Percentiles rank a stretch among this genome's conserved stretches.
Conservation (phyloP, 2,888 invertebrate species). For the Rotaria magnacalcarata region DNA sequence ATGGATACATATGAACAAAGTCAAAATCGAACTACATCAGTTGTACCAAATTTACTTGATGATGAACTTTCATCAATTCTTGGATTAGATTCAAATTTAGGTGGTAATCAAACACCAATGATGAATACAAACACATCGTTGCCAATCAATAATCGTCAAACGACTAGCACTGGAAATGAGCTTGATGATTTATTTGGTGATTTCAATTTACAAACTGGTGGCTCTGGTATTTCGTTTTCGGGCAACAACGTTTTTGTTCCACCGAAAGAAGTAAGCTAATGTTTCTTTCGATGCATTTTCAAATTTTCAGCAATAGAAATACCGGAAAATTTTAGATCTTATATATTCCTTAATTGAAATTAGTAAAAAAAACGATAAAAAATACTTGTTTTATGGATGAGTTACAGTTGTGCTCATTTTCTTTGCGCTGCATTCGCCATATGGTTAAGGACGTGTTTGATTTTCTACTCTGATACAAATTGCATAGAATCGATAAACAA, state of each 20-base stretch:
- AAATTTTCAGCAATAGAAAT: too few species aligned
- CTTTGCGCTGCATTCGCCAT: too few species aligned
- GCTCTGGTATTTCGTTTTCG: not conserved
- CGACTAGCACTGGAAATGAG: not conserved
- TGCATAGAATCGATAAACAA: too few species aligned
- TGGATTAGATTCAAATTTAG: constrained; percentile 77
- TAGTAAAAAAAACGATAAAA: too few species aligned
- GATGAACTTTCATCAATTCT: constrained; percentile 31
- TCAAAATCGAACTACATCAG: not conserved
- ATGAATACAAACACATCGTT: not conserved
- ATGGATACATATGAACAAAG: not conserved
- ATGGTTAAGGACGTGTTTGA: too few species aligned
- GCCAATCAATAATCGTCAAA: not conserved
- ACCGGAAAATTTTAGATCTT: too few species aligned
- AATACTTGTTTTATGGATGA: too few species aligned
- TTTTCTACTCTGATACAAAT: too few species aligned
- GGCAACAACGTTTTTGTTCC: too few species aligned
- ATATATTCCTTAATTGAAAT: too few species aligned
- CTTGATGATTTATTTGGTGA: constrained; percentile 28
- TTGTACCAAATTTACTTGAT: constrained; percentile 28
- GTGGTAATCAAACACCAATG: not conserved
- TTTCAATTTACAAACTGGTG: not conserved
- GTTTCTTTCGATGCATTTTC: too few species aligned
- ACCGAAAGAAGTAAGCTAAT: constrained; percentile 3
- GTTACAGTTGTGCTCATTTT: too few species aligned